These are phyloP conservation scores for human DNA, from an alignment of 2,113 vertebrate species.

Conservation along the genomic window DNA sequence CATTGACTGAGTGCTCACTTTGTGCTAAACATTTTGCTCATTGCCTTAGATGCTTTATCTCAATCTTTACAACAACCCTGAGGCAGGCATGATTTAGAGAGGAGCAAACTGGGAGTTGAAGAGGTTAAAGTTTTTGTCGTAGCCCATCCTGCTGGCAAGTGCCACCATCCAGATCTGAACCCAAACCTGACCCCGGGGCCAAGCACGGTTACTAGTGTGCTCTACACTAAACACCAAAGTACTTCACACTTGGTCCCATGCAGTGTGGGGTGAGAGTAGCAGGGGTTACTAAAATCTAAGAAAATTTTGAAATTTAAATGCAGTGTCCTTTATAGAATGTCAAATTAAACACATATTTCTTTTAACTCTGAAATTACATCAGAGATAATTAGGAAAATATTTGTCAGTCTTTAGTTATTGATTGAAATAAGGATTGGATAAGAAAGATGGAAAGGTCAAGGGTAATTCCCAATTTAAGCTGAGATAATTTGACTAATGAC, in stretches of 20 bases:
- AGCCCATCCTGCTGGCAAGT: neutral
- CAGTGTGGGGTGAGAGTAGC: neutral
- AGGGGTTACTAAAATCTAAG: neutral
- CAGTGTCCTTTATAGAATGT: neutral
- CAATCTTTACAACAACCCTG: neutral
- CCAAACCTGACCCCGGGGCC: neutral
- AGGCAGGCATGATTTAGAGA: neutral
- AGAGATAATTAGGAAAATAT: slow-evolving; percentile 39
- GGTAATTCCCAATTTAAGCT: neutral
- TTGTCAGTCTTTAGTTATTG: neutral
- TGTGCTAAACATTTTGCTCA: neutral
- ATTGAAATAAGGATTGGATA: neutral
- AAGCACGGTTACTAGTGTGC: neutral
- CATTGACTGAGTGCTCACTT: neutral
- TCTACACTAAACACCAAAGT: neutral
- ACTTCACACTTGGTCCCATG: neutral
- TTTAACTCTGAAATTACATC: neutral
- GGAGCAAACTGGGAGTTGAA: neutral
- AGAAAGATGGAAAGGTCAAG: slow-evolving; percentile 23
- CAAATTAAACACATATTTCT: neutral
- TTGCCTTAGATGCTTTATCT: neutral
- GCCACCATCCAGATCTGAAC: neutral
- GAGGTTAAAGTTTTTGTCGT: neutral
- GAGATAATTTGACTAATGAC: neutral
- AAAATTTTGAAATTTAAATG: neutral